Base-by-base conservation (phyloP, 2,113 vertebrate genomes). In the Calyptommatus sinebrachiatus region DNA sequence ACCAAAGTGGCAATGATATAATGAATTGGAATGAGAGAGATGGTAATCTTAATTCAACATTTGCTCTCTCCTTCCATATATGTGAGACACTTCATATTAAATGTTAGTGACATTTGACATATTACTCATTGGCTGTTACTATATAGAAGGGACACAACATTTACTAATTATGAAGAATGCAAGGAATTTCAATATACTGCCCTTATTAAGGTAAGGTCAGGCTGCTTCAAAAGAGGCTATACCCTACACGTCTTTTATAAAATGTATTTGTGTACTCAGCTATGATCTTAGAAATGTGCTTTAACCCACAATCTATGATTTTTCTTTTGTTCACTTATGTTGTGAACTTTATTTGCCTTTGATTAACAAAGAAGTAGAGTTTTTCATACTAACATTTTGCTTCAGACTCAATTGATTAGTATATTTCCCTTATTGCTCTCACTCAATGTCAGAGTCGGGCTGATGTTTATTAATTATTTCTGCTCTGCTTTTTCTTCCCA, bases 151-250 rank as follows among this genome's bases (percentile, higher is more conserved):
- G 75, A n/a, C 5, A 68, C 48, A 72, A 22, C 2, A 62, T 89
- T 87, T 89, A 88, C 81, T 88, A 78, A 69, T 57, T 72, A 20
- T 41, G 62, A 80, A 85, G 68, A 83, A 85, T 75, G 18, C 78
- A 61, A 76, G 83, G 6, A 29, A 62, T 35, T 80, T 46, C 81
- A 67, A 86, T 86, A 22, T 45, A 1, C 46, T 57, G 1, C 9
- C 76, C 62, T 83, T 46, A 21, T 31, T 78, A 84, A 76, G 71
- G 80, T 71, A 85, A 87, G 84, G 81, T 1, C 28, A 83, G 60
- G 48, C 8, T 78, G 5, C 29, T 28, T 29, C 53, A 68, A 72
- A 61, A 75, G 61, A 8, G 1, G 4, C 22, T 67, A 79, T 0
- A 14, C 73, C 82, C 9, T 65, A 75, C 62, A 73, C 66, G 69